Evolutionary conservation across 2,888 invertebrate species (phyloP).

Genomic region (Caenorhabditis imperialis): DNA sequence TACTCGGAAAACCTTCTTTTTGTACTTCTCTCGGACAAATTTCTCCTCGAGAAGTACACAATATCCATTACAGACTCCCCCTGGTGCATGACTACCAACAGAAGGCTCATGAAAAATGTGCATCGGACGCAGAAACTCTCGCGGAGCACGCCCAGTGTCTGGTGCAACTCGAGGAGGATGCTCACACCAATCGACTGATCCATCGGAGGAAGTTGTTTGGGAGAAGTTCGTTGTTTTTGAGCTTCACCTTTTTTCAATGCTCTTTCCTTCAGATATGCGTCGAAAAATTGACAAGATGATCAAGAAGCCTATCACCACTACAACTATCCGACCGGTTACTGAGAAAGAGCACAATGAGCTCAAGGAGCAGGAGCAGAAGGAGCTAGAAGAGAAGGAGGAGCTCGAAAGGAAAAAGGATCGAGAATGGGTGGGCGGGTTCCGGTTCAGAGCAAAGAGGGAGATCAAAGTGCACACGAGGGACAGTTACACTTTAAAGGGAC

Average conservation of each 20-base stretch:
- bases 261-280: slow-evolving; percentile 17
- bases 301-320: slow-evolving; percentile 18
- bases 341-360: slow-evolving; percentile 10
- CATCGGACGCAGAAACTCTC: slow-evolving; percentile 53
- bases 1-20: too few species aligned
- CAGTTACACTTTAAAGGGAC: slow-evolving; percentile 19
- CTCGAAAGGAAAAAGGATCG: slow-evolving; percentile 7
- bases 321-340: slow-evolving; percentile 17
- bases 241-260: not conserved
- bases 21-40: too few species aligned
- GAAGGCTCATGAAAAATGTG: slow-evolving; percentile 51
- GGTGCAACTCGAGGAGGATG: slow-evolving; percentile 44
- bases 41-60: too few species aligned
- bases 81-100: slow-evolving; percentile 41
- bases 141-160: slow-evolving; percentile 63
- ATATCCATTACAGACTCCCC: slow-evolving; percentile 39
- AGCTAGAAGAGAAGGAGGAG: slow-evolving; percentile 14
- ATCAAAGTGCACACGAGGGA: slow-evolving; percentile 41
- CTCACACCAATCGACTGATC: slow-evolving; percentile 32
- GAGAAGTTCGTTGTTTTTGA: slow-evolving; percentile 16
- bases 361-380: too few species aligned
- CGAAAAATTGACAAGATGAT: slow-evolving; percentile 32
- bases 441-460: slow-evolving; percentile 40
- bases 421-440: slow-evolving; percentile 46
- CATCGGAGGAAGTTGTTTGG: slow-evolving; percentile 29